These are phyloP conservation scores for Heliothis virescens DNA, from an alignment of 1,140 invertebrate species.

Conservation along the genomic window DNA sequence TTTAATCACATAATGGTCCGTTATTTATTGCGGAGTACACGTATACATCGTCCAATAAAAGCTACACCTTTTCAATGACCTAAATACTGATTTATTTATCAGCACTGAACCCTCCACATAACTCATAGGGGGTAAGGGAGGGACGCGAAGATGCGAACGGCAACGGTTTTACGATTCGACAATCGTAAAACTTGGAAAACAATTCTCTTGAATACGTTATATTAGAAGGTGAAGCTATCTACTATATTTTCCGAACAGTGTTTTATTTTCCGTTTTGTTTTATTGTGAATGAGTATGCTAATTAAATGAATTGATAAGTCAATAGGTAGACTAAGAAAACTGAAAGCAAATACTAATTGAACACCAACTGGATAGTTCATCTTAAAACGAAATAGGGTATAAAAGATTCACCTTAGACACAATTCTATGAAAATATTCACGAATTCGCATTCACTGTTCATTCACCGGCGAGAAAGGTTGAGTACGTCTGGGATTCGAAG, in stretches of 20 bases:
- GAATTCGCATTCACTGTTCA: conserved; percentile 8
- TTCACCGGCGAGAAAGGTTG: conserved; percentile 15
- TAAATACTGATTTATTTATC: conserved; percentile 67
- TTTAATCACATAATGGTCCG: conserved; percentile 56
- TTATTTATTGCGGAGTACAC: conserved; percentile 53
- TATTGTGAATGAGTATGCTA: conserved; percentile 10
- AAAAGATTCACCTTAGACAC: neutral
- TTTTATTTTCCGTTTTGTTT: conserved; percentile 18
- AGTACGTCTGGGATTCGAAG: conserved; percentile 12
- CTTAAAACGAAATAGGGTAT: neutral
- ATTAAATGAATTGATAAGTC: neutral
- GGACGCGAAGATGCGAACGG: conserved; percentile 45
- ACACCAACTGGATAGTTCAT: neutral
- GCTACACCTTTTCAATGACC: conserved; percentile 55
- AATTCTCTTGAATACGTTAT: conserved; percentile 52
- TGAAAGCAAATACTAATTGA: neutral
- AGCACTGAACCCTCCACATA: conserved; percentile 53
- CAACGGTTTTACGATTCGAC: conserved; percentile 58
- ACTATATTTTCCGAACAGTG: conserved; percentile 16
- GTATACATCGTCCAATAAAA: conserved; percentile 52
- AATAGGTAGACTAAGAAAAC: neutral
- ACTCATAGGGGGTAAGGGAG: conserved; percentile 53
- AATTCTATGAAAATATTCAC: conserved; percentile 42
- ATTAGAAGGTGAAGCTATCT: conserved; percentile 39
- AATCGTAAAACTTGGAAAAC: conserved; percentile 61